Conservation (phyloP, 2,113 vertebrate genomes). For the Xiphorhynchus elegans region DNA sequence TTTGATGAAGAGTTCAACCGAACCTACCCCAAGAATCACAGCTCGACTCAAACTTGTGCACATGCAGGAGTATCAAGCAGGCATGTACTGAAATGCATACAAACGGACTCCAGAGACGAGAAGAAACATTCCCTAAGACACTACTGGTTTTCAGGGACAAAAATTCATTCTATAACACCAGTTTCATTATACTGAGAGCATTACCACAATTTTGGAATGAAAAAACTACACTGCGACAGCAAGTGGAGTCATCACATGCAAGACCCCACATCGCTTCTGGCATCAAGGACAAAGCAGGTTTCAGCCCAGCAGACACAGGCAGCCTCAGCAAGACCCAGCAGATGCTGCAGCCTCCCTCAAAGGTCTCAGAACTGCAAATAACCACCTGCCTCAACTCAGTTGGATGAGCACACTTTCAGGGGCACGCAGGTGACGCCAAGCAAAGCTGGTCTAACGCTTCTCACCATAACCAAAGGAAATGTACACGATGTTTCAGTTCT, state of each 20-base stretch:
- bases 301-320: fast-evolving
- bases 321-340: background rate
- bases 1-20: background rate
- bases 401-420: background rate
- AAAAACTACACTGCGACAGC: background rate
- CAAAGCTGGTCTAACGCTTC: background rate
- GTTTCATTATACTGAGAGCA: background rate
- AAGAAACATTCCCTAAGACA: background rate
- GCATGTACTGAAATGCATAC: background rate
- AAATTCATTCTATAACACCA: background rate
- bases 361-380: background rate
- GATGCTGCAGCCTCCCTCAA: background rate
- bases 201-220: background rate
- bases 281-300: background rate
- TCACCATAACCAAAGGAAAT: background rate
- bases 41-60: background rate
- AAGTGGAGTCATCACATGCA: background rate
- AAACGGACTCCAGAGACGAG: background rate
- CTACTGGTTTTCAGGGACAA: background rate
- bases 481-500: background rate
- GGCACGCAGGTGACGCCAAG: background rate
- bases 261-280: background rate
- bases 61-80: background rate
- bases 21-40: background rate
- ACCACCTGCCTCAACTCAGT: background rate